A percentile compares a stretch with the other conserved stretches of the same genome.
phyloP scores from a whole-genome alignment of 2,113 vertebrate genomes.

The Perccottus glenii region DNA sequence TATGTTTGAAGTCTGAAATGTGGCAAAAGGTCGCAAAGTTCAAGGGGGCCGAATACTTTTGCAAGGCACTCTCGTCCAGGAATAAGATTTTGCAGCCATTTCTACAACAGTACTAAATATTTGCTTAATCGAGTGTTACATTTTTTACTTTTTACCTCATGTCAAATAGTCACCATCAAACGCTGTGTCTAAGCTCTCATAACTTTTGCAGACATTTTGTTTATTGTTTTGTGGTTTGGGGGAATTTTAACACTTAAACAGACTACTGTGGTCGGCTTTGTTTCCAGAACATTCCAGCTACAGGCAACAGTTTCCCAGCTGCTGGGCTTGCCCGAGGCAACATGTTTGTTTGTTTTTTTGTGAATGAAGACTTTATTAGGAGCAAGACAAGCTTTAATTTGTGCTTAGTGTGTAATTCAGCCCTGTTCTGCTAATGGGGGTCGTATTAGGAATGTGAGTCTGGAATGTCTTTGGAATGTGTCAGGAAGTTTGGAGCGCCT shows the following conservation, averaged over 20 bases:
- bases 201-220: conserved; percentile 41
- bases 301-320: conserved; percentile 42
- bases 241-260: conserved; percentile 52
- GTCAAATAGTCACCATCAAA: conserved; percentile 15
- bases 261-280: conserved; percentile 43
- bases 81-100: not conserved
- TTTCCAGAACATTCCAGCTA: conserved; percentile 49
- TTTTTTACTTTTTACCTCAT: not conserved
- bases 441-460: conserved; percentile 51
- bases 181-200: conserved; percentile 28
- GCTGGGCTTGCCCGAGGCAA: conserved; percentile 16
- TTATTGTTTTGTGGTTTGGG: conserved; percentile 45
- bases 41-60: no score
- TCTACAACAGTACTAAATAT: not conserved
- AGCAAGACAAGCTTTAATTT: conserved; percentile 45
- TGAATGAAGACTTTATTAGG: conserved; percentile 26
- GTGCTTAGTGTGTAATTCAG: conserved; percentile 20
- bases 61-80: no score
- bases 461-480: conserved; percentile 68
- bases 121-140: no score
- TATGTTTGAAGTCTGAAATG: no score
- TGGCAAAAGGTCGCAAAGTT: no score
- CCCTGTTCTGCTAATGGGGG: conserved; percentile 31
- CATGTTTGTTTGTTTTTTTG: conserved; percentile 6
- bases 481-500: conserved; percentile 45